A percentile compares a stretch with the other conserved stretches of the same genome.
Evolutionary conservation across 2,888 invertebrate genomes (phyloP).

Genomic region (Cremastinae sp.): DNA sequence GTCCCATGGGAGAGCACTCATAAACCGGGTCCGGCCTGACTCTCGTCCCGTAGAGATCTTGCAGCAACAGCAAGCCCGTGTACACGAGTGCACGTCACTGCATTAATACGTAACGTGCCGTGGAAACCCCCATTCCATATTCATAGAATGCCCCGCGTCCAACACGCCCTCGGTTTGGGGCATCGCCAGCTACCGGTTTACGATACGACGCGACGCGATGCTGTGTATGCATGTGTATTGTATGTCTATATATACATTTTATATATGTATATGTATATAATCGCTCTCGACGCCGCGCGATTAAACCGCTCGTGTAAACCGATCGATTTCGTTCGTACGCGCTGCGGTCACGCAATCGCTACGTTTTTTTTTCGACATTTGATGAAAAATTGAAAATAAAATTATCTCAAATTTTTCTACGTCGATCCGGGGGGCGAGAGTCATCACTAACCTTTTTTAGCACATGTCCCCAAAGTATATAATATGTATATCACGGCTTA

Average conservation of each 20-base stretch:
- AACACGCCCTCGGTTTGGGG: slow-evolving; percentile 7
- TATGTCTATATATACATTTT: no score
- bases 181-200: not conserved
- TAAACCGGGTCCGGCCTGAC: slow-evolving; percentile 65
- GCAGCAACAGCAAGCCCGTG: slow-evolving; percentile 37
- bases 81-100: slow-evolving; percentile 56
- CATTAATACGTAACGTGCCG: slow-evolving; percentile 68
- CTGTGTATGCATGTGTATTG: no score
- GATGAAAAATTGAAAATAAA: no score
- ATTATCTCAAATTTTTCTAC: no score
- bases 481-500: no score
- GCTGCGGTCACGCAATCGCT: no score
- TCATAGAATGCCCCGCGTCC: slow-evolving; percentile 56
- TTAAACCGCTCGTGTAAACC: slow-evolving; percentile 50
- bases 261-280: no score
- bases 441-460: no score
- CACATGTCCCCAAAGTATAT: no score
- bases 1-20: slow-evolving; percentile 66
- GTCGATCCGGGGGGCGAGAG: no score
- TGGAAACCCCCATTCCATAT: slow-evolving; percentile 57
- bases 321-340: slow-evolving; percentile 35
- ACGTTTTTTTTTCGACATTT: no score
- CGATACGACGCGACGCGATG: no score
- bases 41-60: slow-evolving; percentile 50
- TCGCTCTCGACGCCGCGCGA: slow-evolving; percentile 42